Base-by-base conservation (phyloP, 2,797 vertebrate species). In the Fistularia commersonii region DNA sequence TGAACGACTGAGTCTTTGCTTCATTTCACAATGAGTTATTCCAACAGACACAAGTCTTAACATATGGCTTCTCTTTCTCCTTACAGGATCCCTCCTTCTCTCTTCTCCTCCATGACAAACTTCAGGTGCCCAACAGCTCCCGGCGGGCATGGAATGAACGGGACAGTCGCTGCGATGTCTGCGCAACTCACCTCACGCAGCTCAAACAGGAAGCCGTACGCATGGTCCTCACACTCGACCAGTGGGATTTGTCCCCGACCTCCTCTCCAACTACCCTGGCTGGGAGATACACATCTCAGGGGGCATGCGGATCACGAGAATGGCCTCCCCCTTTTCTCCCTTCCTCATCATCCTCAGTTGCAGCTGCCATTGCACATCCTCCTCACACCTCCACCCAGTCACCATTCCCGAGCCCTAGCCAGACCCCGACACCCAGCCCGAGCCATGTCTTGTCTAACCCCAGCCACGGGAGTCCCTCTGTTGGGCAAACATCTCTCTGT, bases 131-230 rank as follows among this genome's bases (percentile, higher is more conserved):
- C 56, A 95, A 95, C 71, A 94, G 93, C 57, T 94, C 92, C 40
- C 88, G 94, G 14, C 93, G 95, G 56, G 95, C 95, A 0, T 99
- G 97, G 97, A 98, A 95, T 0, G 97, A 98, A 72, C 92, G 89
- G 6, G 96, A 99, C 83, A 94, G 94, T 64, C 92, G 95, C 66
- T 99, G 97, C 52, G 95, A 98, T 0, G 90, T 98, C 38, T 99
- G 97, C 35, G 86, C 93, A 63, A 98, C 97, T 0, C 94, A 97
- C 82, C 88, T 98, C 74, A 97, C 93, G 72, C 95, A 97, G 78
- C 69, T 99, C 61, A 98, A 98, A 81, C 96, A 99, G 85, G 96
- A 99, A 84, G 97, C 97, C 1, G 91, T 98, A 56, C 95, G 93
- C 69, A 93, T 98, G 93, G 95, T 98, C 68, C 90, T 98, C 64